Base-by-base conservation (phyloP, 2,888 invertebrate genomes). In the Fabriciana adippe region DNA sequence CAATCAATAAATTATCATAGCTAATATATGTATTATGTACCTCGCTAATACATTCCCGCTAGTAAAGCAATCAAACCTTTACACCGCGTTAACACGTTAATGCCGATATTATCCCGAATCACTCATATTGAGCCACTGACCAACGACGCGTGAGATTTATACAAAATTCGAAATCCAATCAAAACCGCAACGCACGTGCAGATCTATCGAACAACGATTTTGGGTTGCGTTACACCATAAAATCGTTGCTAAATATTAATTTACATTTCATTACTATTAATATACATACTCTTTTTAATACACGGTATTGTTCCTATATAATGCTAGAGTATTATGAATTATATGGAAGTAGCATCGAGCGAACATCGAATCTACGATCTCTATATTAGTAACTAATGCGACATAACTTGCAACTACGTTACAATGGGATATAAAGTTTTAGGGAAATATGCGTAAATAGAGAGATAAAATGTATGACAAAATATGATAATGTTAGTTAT, bases 91-190 rank as follows among this genome's bases (percentile, higher is more conserved):
- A 71, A 68, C 62, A 55, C 67, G 61, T 72, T 68, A 68, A 71
- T 71, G 51, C 67, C 62, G 51, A 64, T 66, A 74, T 72, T 69
- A 74, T 74, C 65, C 69, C 63, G 62, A 73, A 70, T 72, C 70
- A 62, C 64, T 69, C 69, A 72, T 69, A 71, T 67, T 66, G 70
- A 69, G 67, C 66, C 59, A 66, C 62, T 69, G 69, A 26, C 69
- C 72, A 69, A 51, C 69, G 62, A 68, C 63, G 75, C 75, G 72
- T 75, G 75, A 75, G 72, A 72, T 74, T 75, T 73, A 75, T 73
- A 75, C 72, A 75, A 75, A 59, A 75, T 75, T 73, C 59, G 71
- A 63, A 66, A 74, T 74, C 72, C 75, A 72, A 73, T 75, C 73
- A 67, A 70, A 71, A 74, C 75, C 73, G 66, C 74, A 73, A 51